Evolutionary conservation across 2,113 vertebrate genomes (phyloP).

Genomic region (Gnathonemus echidnorhynchus): DNA sequence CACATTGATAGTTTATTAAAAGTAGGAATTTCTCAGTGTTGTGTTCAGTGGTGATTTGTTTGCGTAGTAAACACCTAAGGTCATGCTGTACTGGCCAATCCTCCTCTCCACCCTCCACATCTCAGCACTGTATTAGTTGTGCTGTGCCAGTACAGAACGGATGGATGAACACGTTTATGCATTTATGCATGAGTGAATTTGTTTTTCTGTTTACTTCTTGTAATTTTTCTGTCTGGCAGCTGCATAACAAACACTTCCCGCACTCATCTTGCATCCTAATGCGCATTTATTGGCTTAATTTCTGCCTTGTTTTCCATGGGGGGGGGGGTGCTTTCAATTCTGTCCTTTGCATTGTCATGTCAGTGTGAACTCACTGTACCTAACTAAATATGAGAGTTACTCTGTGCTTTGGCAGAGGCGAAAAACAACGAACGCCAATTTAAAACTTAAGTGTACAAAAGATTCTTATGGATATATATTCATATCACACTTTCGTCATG

Average conservation of each 20-base stretch:
- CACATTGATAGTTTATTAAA: background rate
- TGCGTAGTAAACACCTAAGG: background rate
- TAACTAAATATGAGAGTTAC: too few species aligned
- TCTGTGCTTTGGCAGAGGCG: background rate
- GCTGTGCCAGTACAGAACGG: background rate
- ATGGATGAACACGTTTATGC: constrained; percentile 8
- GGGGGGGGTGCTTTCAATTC: background rate
- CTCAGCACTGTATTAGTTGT: background rate
- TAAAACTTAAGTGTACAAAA: background rate
- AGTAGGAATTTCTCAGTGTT: background rate
- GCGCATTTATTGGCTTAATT: background rate
- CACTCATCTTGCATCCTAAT: background rate
- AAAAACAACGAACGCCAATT: background rate
- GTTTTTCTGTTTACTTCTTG: constrained; percentile 13
- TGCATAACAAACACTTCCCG: constrained; percentile 1
- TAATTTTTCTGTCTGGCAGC: constrained; percentile 8
- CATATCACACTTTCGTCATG: background rate
- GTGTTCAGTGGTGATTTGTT: background rate
- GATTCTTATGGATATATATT: background rate
- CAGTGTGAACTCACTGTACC: background rate
- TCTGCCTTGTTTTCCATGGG: background rate
- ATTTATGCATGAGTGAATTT: constrained; percentile 10
- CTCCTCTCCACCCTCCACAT: background rate
- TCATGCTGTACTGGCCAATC: background rate
- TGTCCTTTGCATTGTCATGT: background rate